Evolutionary conservation across 2,888 invertebrate species (phyloP), one percentile per base, ranked within the genome.

Genomic region (Myathropa florea): DNA sequence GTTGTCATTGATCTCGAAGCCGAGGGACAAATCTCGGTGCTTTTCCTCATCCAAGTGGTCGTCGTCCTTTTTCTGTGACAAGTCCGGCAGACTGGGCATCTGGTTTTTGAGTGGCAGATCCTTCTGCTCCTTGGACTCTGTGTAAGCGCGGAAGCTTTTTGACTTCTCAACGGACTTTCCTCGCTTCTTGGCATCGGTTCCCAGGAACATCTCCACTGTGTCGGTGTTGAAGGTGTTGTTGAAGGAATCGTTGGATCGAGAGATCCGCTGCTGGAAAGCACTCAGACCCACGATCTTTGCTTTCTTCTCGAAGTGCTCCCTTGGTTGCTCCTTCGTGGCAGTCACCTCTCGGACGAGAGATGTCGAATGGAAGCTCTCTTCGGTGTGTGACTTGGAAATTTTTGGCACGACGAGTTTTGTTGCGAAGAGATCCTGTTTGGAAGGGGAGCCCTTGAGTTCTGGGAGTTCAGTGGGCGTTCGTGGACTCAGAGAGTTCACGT

Each of bases 151-250:
- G 92, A 96, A 96, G 90, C 96, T 96, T 88, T 95, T 95, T 2
- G 96, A 95, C 91, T 96, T 96, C 68, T 95, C 94, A 26, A 96
- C 94, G 24, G 95, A 94, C 91, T 94, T 94, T 88, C 94, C 93
- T 33, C 93, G 91, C 81, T 92, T 92, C 53, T 90, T 90, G 39
- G 89, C 89, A 68, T 90, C 90, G 68, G 89, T 90, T 3, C 89
- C 82, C 0, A 90, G 85, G n/a, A 90, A 89, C 1, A 90, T 88
- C 33, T 92, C 92, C 39, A 92, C 92, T 18, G 92, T 92, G 79
- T 90, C 90, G 9, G 89, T 91, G 57, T 89, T 90, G 18, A 91
- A 90, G 33, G 89, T 88, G 30, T 90, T 91, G 3, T 89, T 90
- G 77, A 91, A 89, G 0, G 91, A 90, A 70, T 93, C 93, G 76